These are phyloP conservation scores for Tupaia chinensis DNA, from an alignment of 2,113 vertebrate genomes.

Conservation along the genomic window DNA sequence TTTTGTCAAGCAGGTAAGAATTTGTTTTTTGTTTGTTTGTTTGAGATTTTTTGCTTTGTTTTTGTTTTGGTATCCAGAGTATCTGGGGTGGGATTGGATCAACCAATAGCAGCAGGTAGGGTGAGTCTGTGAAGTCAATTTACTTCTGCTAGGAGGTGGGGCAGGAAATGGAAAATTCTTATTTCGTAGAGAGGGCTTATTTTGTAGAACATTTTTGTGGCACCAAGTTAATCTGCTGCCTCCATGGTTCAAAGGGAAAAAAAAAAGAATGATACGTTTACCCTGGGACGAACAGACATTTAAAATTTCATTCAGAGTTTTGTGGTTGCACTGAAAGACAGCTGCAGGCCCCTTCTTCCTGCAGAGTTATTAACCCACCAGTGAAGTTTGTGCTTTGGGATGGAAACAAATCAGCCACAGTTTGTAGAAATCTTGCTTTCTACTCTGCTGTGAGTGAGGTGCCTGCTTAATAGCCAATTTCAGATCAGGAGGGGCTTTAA, in stretches of 20 bases:
- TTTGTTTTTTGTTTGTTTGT: not conserved
- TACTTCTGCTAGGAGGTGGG: not conserved
- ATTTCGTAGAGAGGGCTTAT: not conserved
- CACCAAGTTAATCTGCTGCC: not conserved
- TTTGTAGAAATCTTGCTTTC: not conserved
- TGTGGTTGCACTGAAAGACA: not conserved
- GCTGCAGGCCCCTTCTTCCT: not conserved
- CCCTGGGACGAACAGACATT: not conserved
- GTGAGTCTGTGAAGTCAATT: not conserved
- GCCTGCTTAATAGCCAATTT: not conserved
- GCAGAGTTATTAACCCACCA: not conserved
- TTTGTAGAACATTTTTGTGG: slow-evolving; percentile 1
- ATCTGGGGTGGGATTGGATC: not conserved
- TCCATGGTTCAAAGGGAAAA: slow-evolving; percentile 56
- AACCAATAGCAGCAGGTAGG: not conserved
- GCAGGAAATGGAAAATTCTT: not conserved
- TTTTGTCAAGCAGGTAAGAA: not conserved
- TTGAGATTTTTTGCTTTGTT: not conserved
- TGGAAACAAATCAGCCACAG: not conserved
- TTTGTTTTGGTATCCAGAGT: slow-evolving; percentile 1
- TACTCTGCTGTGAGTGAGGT: not conserved
- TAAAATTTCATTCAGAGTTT: not conserved
- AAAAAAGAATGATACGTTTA: not conserved
- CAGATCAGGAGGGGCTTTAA: not conserved
- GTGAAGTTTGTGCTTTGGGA: not conserved